Base-by-base conservation (phyloP, 2,888 invertebrate species). In the Andrena minutula region DNA sequence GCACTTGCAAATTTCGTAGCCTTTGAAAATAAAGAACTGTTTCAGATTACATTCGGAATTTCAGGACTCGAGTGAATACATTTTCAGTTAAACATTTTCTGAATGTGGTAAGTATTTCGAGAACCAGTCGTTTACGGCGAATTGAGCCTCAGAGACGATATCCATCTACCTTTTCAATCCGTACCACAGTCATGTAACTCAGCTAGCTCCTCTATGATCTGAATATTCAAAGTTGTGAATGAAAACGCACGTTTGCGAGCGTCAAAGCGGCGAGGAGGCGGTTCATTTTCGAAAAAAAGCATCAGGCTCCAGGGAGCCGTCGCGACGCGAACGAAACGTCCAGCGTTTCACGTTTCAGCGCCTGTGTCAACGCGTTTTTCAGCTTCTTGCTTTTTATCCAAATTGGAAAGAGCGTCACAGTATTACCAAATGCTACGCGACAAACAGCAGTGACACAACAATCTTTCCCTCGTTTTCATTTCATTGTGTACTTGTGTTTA, bases 221-320 rank as follows among this genome's bases (percentile, higher is more conserved):
- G 53, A 68, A 68, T 53, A 53, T 53, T 53, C 68, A 53, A 20
- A 53, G 68, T 68, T 68, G 23, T 23, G 32, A 68, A 56, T 68
- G 68, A 68, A 68, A 68, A 35, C 7, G 66, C 20, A 32, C 23
- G 4, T 56, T 35, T 32, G 35, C 5, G 12, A 8, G 32, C 32
- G 32, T 68, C 35, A 68, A 68, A 68, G 53, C n/a, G 32, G n/a
- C 56, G 53, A 26, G 32, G 32, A 32, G 66, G 35, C 56, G 56
- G 35, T 68, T 56, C 68, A 56, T 56, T 68, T 68, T 56, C 26
- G 26, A 10, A 35, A 56, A 68, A 53, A 26, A 20, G 23, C 32
- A 23, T 8, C 66, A 41, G 41, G 30, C 20, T 12, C 12, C 16
- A 30, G 8, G 35, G 68, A 35, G 12, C 32, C 26, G 56, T 32